Percentiles rank a stretch among this genome's conserved stretches.
Conservation (phyloP, 35 echinoderm and acorn worm species). For the Heliocidaris erythrogramma region DNA sequence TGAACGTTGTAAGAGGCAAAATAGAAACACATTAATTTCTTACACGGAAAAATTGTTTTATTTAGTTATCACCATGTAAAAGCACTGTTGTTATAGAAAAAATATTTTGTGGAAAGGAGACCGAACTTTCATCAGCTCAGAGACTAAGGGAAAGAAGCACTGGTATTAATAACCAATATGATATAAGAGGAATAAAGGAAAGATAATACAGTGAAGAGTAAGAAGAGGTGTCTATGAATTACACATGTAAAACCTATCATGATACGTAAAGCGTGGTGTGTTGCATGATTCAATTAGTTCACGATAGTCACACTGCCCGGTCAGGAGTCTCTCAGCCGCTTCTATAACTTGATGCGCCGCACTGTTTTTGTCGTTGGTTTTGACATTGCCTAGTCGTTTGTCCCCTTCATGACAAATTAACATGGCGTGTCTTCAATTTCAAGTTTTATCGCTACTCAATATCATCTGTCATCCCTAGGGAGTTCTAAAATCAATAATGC, state of each 20-base stretch:
- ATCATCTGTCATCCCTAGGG: conserved; percentile 25
- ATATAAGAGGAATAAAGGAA: background rate
- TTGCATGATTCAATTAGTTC: conserved; percentile 49
- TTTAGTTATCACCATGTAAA: background rate
- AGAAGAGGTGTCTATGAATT: background rate
- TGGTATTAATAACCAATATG: background rate
- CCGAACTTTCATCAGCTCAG: background rate
- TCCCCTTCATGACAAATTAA: conserved; percentile 48
- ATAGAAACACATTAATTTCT: background rate
- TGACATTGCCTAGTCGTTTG: conserved; percentile 40
- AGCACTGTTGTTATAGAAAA: background rate
- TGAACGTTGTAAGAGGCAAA: background rate
- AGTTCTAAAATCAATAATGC: conserved; percentile 23
- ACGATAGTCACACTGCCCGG: conserved; percentile 14
- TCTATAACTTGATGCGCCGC: background rate
- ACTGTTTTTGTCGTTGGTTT: conserved; percentile 37
- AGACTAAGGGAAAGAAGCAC: background rate
- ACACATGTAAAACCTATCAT: conserved; percentile 38
- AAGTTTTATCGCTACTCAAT: conserved; percentile 30
- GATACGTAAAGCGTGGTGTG: conserved; percentile 29
- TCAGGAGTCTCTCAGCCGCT: conserved; percentile 17
- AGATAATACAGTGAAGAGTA: background rate
- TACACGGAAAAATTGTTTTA: background rate
- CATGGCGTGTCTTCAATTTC: conserved; percentile 38
- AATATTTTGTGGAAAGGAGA: background rate